Conservation (phyloP, 1,140 invertebrate genomes). For the Zophobas morio region DNA sequence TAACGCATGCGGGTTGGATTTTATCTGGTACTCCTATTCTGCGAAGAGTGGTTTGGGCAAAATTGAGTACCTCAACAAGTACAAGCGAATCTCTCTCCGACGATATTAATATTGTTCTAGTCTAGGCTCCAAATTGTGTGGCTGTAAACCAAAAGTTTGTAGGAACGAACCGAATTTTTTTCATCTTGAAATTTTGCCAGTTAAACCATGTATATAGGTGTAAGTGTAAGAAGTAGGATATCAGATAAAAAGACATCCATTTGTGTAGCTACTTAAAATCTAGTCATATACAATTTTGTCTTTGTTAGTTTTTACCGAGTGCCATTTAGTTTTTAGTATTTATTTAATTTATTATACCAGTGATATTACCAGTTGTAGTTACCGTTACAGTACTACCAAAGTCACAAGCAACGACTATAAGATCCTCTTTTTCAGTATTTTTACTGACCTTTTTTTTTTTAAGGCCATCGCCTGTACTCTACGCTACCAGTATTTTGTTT, state of each 20-base stretch:
- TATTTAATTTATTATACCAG: slow-evolving; percentile 3
- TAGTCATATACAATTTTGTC: slow-evolving; percentile 21
- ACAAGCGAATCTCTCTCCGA: not conserved
- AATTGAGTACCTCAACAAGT: not conserved
- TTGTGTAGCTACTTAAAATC: not conserved
- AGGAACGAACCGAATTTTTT: not conserved
- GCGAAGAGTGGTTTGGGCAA: not conserved
- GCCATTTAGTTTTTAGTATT: slow-evolving; percentile 31
- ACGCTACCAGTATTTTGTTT: not conserved
- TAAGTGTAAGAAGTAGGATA: slow-evolving; percentile 4
- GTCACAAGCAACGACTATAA: not conserved
- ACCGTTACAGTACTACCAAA: not conserved
- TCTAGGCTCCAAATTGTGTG: too few relatives aligned
- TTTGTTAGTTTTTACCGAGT: slow-evolving; percentile 4
- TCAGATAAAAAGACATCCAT: slow-evolving; percentile 5
- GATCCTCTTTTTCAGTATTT: slow-evolving; percentile 14
- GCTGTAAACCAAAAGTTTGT: not conserved
- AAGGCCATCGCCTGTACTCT: slow-evolving; percentile 19
- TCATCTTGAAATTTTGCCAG: too few relatives aligned
- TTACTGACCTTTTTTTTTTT: slow-evolving; percentile 3
- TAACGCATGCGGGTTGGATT: not conserved
- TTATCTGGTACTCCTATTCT: slow-evolving; percentile 13
- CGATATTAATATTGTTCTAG: too few relatives aligned
- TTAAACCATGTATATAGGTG: not conserved
- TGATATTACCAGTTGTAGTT: slow-evolving; percentile 8